phyloP scores from a whole-genome alignment of 2,797 vertebrate species.

The Sardinella longiceps region DNA sequence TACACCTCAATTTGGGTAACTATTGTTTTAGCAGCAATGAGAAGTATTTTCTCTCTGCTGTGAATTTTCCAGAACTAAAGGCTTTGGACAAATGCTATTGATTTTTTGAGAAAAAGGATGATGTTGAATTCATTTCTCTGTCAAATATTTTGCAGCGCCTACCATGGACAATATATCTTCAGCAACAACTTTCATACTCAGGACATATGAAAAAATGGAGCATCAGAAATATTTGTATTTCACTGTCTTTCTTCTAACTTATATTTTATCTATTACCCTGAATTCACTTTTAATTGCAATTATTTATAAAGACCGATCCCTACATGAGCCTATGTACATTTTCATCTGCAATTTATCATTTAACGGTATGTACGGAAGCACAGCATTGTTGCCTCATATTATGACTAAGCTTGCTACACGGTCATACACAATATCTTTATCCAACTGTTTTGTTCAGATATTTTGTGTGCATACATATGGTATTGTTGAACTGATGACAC shows the following conservation, averaged over 20 bases:
- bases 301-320: constrained; percentile 35
- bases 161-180: background rate
- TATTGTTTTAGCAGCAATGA: background rate
- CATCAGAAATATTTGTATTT: constrained; percentile 44
- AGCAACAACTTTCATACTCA: background rate
- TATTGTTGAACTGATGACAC: background rate
- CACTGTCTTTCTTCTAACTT: constrained; percentile 46
- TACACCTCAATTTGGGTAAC: no score
- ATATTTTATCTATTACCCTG: constrained; percentile 32
- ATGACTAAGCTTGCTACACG: constrained; percentile 38
- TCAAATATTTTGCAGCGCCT: background rate
- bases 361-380: constrained; percentile 55
- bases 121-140: background rate
- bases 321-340: constrained; percentile 38
- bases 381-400: constrained; percentile 48
- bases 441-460: constrained; percentile 47
- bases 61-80: background rate
- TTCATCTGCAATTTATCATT: background rate
- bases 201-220: constrained; percentile 34
- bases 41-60: background rate
- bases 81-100: background rate
- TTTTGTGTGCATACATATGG: constrained; percentile 53
- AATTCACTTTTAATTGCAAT: constrained; percentile 48
- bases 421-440: constrained; percentile 45
- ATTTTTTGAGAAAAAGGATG: background rate